Evolutionary conservation across 2,113 vertebrate species (phyloP).

Genomic region (Verasper variegatus): DNA sequence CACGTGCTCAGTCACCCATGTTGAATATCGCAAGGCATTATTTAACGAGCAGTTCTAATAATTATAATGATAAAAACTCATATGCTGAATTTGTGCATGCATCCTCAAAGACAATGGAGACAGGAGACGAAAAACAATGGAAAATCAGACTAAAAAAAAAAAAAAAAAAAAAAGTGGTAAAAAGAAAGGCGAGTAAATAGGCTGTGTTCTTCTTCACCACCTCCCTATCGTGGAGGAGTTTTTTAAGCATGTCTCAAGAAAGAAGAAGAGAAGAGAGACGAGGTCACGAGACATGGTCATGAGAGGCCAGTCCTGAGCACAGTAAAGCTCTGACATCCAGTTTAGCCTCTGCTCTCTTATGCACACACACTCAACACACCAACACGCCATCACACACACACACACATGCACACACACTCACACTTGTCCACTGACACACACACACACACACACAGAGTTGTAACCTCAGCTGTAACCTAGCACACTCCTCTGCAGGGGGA

Average conservation of each 20-base stretch:
- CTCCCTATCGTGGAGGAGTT: constrained; percentile 29
- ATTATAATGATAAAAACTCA: constrained; percentile 62
- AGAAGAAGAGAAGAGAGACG: constrained; percentile 37
- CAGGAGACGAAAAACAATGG: constrained; percentile 35
- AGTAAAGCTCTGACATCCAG: constrained; percentile 51
- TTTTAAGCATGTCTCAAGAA: constrained; percentile 68
- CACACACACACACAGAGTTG: constrained; percentile 35
- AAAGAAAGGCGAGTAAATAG: constrained; percentile 28
- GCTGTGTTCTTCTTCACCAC: constrained; percentile 41
- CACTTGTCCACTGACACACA: constrained; percentile 22
- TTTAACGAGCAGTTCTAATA: constrained; percentile 65
- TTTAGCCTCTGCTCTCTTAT: constrained; percentile 68
- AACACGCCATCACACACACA: constrained; percentile 40
- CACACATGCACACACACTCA: constrained; percentile 29
- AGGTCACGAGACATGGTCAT: constrained; percentile 34
- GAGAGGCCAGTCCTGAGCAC: constrained; percentile 54
- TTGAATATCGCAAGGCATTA: constrained; percentile 68
- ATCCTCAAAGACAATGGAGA: constrained; percentile 67
- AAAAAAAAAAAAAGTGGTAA: neutral
- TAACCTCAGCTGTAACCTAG: constrained; percentile 72
- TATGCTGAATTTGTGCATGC: constrained; percentile 81
- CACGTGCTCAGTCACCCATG: constrained; percentile 55
- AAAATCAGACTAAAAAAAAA: constrained; percentile 40
- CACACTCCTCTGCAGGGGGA: constrained; percentile 58
- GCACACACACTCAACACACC: constrained; percentile 51